Evolutionary conservation across 2,888 invertebrate genomes (phyloP).

Genomic region (Andrena praecox): DNA sequence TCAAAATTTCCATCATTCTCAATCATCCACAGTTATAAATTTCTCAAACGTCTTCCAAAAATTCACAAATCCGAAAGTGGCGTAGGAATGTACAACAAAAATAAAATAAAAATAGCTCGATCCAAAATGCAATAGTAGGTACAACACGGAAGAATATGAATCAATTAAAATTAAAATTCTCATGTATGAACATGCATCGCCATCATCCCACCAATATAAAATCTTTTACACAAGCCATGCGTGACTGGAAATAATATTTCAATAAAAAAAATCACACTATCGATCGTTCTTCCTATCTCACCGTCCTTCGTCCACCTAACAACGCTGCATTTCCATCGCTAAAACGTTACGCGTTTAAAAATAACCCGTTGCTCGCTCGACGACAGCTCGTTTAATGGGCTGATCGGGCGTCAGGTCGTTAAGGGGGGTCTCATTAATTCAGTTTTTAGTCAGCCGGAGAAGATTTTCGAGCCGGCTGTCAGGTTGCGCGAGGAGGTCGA

Average conservation of each 20-base stretch:
- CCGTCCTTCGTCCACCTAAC: background rate
- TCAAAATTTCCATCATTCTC: no score
- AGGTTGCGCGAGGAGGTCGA: conserved; percentile 72
- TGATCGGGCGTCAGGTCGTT: conserved; percentile 40
- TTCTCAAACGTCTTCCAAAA: background rate
- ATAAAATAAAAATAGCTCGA: background rate
- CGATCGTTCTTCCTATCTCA: background rate
- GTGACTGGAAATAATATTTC: background rate
- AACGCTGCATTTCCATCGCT: background rate
- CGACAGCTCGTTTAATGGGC: conserved; percentile 12
- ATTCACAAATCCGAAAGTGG: background rate
- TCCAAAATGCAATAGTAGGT: background rate
- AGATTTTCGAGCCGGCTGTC: conserved; percentile 75
- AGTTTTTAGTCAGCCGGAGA: conserved; percentile 81
- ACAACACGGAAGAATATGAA: background rate
- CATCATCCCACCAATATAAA: background rate
- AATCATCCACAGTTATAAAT: background rate
- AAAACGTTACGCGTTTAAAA: conserved; percentile 21
- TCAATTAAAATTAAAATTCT: background rate
- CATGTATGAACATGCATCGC: background rate
- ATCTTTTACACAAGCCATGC: background rate
- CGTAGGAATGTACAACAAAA: background rate
- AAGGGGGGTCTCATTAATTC: conserved; percentile 72
- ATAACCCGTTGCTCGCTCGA: conserved; percentile 12
- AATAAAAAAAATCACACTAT: background rate